Evolutionary conservation across 2,113 vertebrate genomes (phyloP).

Genomic region (Paedocypris sp.): DNA sequence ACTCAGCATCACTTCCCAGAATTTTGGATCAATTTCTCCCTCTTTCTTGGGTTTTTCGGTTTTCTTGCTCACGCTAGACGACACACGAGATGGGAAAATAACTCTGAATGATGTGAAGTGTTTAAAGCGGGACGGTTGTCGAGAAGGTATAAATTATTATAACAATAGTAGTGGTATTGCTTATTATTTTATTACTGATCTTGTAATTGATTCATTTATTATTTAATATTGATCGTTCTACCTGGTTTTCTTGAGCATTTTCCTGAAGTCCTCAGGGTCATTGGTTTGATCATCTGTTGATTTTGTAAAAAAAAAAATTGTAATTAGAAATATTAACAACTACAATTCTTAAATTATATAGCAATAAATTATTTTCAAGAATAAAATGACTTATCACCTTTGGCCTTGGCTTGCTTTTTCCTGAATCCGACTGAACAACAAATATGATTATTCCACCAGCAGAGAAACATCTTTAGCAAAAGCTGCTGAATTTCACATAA

Average conservation of each 20-base stretch:
- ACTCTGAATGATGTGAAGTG: not conserved
- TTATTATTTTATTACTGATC: too few relatives aligned
- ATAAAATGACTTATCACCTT: too few relatives aligned
- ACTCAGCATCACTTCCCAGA: slow-evolving; percentile 72
- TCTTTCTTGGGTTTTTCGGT: slow-evolving; percentile 48
- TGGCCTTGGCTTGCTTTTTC: slow-evolving; percentile 48
- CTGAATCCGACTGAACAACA: slow-evolving; percentile 58
- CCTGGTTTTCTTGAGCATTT: slow-evolving; percentile 59
- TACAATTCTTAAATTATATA: too few relatives aligned
- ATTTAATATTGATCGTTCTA: too few relatives aligned
- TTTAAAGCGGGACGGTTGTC: too few relatives aligned
- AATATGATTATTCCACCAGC: not conserved
- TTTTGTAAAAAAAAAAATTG: too few relatives aligned
- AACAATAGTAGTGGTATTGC: too few relatives aligned
- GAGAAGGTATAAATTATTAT: too few relatives aligned
- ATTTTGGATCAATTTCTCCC: slow-evolving; percentile 61
- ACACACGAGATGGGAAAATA: not conserved
- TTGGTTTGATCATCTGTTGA: slow-evolving; percentile 4
- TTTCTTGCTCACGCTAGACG: slow-evolving; percentile 38
- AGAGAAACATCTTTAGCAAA: not conserved
- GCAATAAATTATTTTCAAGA: too few relatives aligned
- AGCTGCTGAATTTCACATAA: not conserved
- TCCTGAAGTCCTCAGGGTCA: slow-evolving; percentile 50
- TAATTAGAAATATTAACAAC: too few relatives aligned
- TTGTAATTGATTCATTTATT: too few relatives aligned